Percentiles rank a stretch among this genome's conserved stretches.
phyloP scores from a whole-genome alignment of 1,140 invertebrate genomes.

The Drosophila bifasciata region DNA sequence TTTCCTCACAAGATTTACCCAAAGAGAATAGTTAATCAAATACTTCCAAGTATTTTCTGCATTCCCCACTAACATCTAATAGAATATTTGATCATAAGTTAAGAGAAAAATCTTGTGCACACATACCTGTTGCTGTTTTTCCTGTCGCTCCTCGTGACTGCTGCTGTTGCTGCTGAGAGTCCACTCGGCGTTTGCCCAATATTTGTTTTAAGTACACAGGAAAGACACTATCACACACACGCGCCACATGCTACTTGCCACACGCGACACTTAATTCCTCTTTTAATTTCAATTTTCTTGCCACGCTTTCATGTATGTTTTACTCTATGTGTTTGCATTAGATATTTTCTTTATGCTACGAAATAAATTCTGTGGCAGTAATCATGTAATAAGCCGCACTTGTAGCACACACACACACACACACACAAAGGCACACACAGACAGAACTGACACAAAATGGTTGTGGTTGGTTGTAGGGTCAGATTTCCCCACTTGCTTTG shows the following conservation, averaged over 20 bases:
- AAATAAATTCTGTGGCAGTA: constrained; percentile 51
- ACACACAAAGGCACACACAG: constrained; percentile 6
- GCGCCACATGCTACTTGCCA: constrained; percentile 19
- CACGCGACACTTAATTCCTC: constrained; percentile 62
- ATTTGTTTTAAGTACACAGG: constrained; percentile 32
- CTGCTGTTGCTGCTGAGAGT: neutral
- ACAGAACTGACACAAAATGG: too few relatives aligned
- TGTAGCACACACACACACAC: constrained; percentile 31
- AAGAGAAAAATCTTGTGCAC: constrained; percentile 1
- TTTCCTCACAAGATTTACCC: too few relatives aligned
- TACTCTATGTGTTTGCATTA: constrained; percentile 44
- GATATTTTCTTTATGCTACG: constrained; percentile 18
- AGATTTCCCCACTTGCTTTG: constrained; percentile 12
- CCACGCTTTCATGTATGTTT: constrained; percentile 38
- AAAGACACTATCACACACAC: constrained; percentile 12
- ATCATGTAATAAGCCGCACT: constrained; percentile 77
- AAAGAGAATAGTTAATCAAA: too few relatives aligned
- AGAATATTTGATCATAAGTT: neutral
- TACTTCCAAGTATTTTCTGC: too few relatives aligned
- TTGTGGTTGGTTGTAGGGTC: constrained; percentile 26
- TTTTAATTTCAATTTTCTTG: constrained; percentile 75
- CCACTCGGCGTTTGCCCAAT: constrained; percentile 47
- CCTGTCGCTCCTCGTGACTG: too few relatives aligned
- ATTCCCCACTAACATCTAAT: neutral
- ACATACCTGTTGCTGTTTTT: constrained; percentile 56